Evolutionary conservation across 2,888 invertebrate species (phyloP).

Genomic region (Loripinus fragilis): DNA sequence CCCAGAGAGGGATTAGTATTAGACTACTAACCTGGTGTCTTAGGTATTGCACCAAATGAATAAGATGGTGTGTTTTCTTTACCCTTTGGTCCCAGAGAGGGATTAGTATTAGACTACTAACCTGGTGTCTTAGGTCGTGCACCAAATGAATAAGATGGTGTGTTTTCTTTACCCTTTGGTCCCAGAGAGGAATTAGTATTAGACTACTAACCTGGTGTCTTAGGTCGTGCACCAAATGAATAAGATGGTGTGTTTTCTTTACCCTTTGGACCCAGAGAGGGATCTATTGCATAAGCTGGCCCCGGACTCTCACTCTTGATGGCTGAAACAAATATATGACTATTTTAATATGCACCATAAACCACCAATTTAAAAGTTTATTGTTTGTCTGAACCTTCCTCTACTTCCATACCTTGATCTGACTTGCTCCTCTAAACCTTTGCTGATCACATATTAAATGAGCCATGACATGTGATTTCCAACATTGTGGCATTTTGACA

Average conservation of each 20-base stretch:
- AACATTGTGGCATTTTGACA: too few relatives aligned
- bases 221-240: constrained; percentile 58
- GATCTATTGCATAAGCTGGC: constrained; percentile 63
- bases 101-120: constrained; percentile 43
- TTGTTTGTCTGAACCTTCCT: too few relatives aligned
- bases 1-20: too few relatives aligned
- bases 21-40: constrained; percentile 66
- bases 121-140: constrained; percentile 63
- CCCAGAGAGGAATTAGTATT: constrained; percentile 53
- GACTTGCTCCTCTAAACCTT: too few relatives aligned
- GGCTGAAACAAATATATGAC: constrained; percentile 41
- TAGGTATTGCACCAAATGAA: constrained; percentile 58
- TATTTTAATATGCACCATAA: too few relatives aligned
- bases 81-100: constrained; percentile 52
- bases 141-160: constrained; percentile 59
- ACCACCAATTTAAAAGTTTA: too few relatives aligned
- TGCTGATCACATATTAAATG: too few relatives aligned
- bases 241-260: constrained; percentile 52
- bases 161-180: constrained; percentile 49
- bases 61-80: constrained; percentile 51
- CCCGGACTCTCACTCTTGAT: constrained; percentile 63
- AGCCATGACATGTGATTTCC: too few relatives aligned
- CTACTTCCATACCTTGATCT: too few relatives aligned
- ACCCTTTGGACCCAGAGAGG: constrained; percentile 52
- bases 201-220: constrained; percentile 58